Conservation (phyloP, 2,797 vertebrate genomes). For the Sebastes itinus region DNA sequence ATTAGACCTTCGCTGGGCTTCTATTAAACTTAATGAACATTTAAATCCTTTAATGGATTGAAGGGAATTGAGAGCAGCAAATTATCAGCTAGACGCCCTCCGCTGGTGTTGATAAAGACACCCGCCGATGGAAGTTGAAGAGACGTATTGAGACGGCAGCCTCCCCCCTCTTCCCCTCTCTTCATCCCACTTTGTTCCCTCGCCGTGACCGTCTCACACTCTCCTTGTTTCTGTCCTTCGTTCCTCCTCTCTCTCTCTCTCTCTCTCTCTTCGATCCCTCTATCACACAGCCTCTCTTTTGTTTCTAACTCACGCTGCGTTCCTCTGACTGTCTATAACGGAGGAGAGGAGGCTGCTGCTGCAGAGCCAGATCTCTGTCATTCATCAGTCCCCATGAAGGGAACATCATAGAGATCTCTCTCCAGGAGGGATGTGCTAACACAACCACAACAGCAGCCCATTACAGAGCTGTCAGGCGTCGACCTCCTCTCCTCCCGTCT, state of each 20-base stretch:
- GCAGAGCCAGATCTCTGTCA: constrained; percentile 51
- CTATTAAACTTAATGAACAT: constrained; percentile 79
- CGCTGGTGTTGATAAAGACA: constrained; percentile 65
- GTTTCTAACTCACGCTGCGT: constrained; percentile 44
- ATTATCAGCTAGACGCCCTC: constrained; percentile 65
- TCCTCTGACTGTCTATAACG: constrained; percentile 41
- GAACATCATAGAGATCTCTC: constrained; percentile 63
- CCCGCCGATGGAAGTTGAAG: constrained; percentile 43
- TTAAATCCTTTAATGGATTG: constrained; percentile 80
- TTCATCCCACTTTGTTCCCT: constrained; percentile 43
- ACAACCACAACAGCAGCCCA: constrained; percentile 60
- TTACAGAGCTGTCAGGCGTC: constrained; percentile 55
- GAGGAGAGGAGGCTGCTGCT: constrained; percentile 39
- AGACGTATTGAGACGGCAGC: constrained; percentile 37
- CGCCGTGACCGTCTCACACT: constrained; percentile 29
- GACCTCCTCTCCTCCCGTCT: constrained; percentile 17
- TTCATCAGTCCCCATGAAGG: constrained; percentile 63
- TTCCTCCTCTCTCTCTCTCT: background rate
- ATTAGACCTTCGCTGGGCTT: constrained; percentile 73
- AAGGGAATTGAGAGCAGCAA: constrained; percentile 73
- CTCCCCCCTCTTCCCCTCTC: constrained; percentile 11
- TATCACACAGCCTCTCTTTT: constrained; percentile 42
- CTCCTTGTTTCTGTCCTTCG: constrained; percentile 12
- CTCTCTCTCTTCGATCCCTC: constrained; percentile 17
- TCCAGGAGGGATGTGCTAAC: constrained; percentile 62